Conservation (phyloP, 2,113 vertebrate genomes). For the Pollimyrus isidori region DNA sequence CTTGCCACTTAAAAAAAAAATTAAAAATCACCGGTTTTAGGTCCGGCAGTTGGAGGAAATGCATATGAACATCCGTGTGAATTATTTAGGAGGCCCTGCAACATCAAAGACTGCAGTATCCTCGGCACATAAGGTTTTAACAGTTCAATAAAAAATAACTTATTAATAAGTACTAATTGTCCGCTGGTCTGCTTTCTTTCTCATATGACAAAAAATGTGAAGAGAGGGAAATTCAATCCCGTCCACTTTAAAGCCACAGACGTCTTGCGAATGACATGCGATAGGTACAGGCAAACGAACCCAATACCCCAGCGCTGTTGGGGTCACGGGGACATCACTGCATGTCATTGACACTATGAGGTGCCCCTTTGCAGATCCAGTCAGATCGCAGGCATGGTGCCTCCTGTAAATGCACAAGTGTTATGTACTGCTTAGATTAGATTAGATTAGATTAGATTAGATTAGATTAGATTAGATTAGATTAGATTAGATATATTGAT, state of each 20-base stretch:
- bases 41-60: slow-evolving; percentile 54
- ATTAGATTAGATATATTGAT: neutral
- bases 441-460: neutral
- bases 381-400: neutral
- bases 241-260: neutral
- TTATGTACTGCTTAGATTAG: neutral
- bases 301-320: too few relatives aligned
- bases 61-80: slow-evolving; percentile 51
- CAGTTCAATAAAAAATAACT: slow-evolving; percentile 54
- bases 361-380: neutral
- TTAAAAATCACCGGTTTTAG: slow-evolving; percentile 28
- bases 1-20: slow-evolving; percentile 13
- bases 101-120: slow-evolving; percentile 56
- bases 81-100: slow-evolving; percentile 52
- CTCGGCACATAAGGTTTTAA: slow-evolving; percentile 52
- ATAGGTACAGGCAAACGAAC: too few relatives aligned
- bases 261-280: too few relatives aligned
- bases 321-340: neutral
- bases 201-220: neutral
- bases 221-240: slow-evolving; percentile 18
- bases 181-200: slow-evolving; percentile 32
- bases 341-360: slow-evolving; percentile 7
- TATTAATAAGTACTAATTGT: slow-evolving; percentile 61
- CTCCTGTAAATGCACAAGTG: neutral
- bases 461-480: neutral